Evolutionary conservation across 2,113 vertebrate species (phyloP).

Genomic region (Sterrhoptilus dennistouni): DNA sequence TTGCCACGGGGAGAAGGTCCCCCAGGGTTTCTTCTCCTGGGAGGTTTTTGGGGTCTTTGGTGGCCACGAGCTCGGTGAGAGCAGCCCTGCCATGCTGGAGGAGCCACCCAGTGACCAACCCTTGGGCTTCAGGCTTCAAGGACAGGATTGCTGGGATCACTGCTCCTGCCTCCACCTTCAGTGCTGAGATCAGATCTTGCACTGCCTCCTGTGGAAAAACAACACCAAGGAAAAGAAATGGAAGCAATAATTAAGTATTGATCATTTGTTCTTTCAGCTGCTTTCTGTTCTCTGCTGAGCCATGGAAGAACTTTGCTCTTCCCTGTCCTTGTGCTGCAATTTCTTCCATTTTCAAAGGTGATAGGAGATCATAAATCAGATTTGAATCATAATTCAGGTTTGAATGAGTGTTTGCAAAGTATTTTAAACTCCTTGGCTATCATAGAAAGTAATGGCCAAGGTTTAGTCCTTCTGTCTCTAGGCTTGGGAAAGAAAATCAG

Average conservation of each 20-base stretch:
- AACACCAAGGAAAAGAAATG: background rate
- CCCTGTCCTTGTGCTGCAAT: background rate
- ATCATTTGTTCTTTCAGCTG: background rate
- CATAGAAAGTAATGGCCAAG: background rate
- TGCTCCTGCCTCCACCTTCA: slow-evolving; percentile 73
- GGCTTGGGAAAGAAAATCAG: background rate
- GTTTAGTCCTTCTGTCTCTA: background rate
- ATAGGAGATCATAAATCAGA: background rate
- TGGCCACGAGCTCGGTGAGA: slow-evolving; percentile 61
- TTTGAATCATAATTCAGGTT: background rate
- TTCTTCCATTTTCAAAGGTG: background rate
- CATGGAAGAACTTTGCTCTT: background rate
- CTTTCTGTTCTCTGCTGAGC: background rate
- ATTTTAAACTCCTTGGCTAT: background rate
- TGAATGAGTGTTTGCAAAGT: background rate
- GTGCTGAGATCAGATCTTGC: slow-evolving; percentile 78
- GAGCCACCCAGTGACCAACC: slow-evolving; percentile 82
- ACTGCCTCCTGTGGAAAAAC: slow-evolving; percentile 80
- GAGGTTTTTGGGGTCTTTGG: slow-evolving; percentile 25
- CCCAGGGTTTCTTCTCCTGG: slow-evolving; percentile 60
- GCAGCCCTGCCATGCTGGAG: slow-evolving; percentile 74
- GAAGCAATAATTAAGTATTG: background rate
- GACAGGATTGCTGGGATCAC: slow-evolving; percentile 81
- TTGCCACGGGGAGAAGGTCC: slow-evolving; percentile 74
- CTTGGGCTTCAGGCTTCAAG: slow-evolving; percentile 79